Conservation (phyloP, 1,140 invertebrate genomes). For the Eriosoma lanigerum region DNA sequence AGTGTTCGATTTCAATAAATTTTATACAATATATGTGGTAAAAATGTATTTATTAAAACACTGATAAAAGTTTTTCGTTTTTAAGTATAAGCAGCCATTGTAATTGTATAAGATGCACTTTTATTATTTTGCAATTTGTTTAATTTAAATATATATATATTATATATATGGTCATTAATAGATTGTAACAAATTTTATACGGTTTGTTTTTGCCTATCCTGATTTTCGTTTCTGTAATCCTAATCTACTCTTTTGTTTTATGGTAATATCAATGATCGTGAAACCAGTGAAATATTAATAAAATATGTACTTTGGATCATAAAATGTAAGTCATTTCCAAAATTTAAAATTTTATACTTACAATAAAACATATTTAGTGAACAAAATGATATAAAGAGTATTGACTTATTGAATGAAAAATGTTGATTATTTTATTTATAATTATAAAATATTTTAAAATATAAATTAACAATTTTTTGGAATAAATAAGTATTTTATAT, state of each 20-base stretch:
- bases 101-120: conserved; percentile 48
- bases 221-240: not conserved
- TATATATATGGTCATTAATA: conserved; percentile 34
- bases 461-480: too few relatives aligned
- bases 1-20: conserved; percentile 42
- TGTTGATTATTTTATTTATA: too few relatives aligned
- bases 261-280: too few relatives aligned
- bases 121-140: conserved; percentile 50
- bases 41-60: conserved; percentile 28
- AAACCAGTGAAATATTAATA: too few relatives aligned
- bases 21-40: conserved; percentile 44
- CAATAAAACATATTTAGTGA: too few relatives aligned
- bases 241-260: not conserved
- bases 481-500: too few relatives aligned
- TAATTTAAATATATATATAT: conserved; percentile 48
- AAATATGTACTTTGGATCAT: too few relatives aligned
- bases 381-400: too few relatives aligned
- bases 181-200: not conserved
- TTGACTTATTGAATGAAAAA: too few relatives aligned
- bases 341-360: too few relatives aligned
- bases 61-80: conserved; percentile 31
- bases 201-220: not conserved
- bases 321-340: too few relatives aligned
- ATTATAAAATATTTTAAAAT: too few relatives aligned
- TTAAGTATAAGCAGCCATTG: conserved; percentile 42